Evolutionary conservation across 2,797 vertebrate species (phyloP).

Genomic region (Dromococcyx pavoninus): DNA sequence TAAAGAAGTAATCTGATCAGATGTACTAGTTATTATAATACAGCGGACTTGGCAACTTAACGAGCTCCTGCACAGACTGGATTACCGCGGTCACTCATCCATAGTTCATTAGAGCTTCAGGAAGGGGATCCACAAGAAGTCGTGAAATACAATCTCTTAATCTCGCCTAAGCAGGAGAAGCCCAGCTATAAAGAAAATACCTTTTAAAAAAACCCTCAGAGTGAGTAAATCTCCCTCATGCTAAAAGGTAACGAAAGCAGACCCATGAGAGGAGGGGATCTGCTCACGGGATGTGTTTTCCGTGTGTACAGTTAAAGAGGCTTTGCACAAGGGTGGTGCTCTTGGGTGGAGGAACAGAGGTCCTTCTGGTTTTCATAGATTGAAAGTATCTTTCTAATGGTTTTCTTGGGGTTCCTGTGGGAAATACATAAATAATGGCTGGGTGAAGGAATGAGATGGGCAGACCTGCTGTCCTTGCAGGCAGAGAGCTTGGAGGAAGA

Average conservation of each 20-base stretch:
- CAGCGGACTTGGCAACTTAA: conserved; percentile 47
- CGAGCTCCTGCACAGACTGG: conserved; percentile 66
- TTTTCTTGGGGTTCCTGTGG: background rate
- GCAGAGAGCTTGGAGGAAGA: background rate
- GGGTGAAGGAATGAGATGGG: background rate
- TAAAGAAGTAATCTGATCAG: conserved; percentile 59
- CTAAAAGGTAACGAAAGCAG: conserved; percentile 27
- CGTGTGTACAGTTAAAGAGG: accelerated
- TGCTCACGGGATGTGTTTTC: background rate
- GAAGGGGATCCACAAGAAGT: conserved; percentile 52
- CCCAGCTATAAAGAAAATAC: conserved; percentile 53
- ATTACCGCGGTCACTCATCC: conserved; percentile 65
- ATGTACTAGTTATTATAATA: conserved; percentile 48
- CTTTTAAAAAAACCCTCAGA: conserved; percentile 50
- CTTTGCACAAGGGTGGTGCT: background rate
- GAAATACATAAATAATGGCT: background rate
- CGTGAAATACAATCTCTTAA: conserved; percentile 69
- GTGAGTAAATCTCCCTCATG: conserved; percentile 60
- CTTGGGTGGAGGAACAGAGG: background rate
- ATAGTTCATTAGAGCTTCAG: conserved; percentile 69
- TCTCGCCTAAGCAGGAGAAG: conserved; percentile 59
- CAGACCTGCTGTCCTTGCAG: background rate
- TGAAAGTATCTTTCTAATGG: background rate
- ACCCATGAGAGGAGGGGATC: background rate
- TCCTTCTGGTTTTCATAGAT: background rate